Evolutionary conservation across 2,797 vertebrate genomes (phyloP), one percentile per base, ranked within the genome.

Genomic region (Nannoperca australis): DNA sequence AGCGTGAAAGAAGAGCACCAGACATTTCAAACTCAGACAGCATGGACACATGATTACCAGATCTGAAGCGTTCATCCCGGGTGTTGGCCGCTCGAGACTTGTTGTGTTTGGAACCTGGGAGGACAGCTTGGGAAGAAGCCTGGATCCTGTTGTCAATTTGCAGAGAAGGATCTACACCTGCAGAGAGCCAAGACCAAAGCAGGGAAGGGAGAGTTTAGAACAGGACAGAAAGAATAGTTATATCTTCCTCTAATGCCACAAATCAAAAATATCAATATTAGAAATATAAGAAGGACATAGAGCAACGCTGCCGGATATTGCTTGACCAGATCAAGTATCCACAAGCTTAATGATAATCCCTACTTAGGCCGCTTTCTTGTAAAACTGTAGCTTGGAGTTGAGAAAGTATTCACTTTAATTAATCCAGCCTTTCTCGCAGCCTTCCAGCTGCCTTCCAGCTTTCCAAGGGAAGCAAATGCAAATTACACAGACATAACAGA

Each of bases 61-160:
- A 99, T 93, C 97, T 95, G 93, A 98, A 99, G 84, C 98, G 96
- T 85, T 99, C 98, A 73, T 99, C 97, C 92, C 97, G 94, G 0
- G 97, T 95, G 87, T 95, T 97, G 84, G 95, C 89, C 9, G 96
- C 95, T 76, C 96, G 93, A 0, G 95, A 94, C 87, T 97, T 97
- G 88, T 95, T 96, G 90, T 95, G 96, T 83, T 96, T 97, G 56
- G 94, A 88, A 2, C 81, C 88, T 0, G 90, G 85, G 38, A 93
- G 88, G 0, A 90, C 75, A 70, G 94, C 89, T 78, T 96, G 96
- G 0, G 96, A 93, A 3, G 96, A 94, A 5, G 94, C 92, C 56
- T 95, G 91, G 79, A 95, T 92, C 88, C 96, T 95, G 90, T 90
- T 95, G 85, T 98, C 97, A 51, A 95, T 93, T 88, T 97, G 97